Evolutionary conservation across 1,140 invertebrate species (phyloP), one percentile per base, ranked within the genome.

Genomic region (Eriocheir sinensis): DNA sequence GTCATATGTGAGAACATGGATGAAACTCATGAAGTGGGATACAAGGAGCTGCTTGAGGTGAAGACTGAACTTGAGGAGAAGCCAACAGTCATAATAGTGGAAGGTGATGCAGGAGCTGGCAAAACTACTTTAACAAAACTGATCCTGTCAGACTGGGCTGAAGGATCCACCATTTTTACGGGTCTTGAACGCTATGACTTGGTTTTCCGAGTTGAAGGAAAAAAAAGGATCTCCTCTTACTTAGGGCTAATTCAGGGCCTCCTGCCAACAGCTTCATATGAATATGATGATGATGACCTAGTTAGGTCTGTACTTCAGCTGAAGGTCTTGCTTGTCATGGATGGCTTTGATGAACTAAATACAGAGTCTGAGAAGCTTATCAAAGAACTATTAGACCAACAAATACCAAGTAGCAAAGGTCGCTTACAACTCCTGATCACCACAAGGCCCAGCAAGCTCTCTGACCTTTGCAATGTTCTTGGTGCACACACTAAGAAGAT

Each of bases 291-390:
- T 91, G 44, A 60, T 17, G 93, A 94, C 40, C 85, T 94, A 32
- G 3, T 60, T 36, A 32, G 32, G 0, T 94, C 89, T 83, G 72
- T 94, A 30, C 79, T 91, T n/a, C 27, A 90, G 27, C 72, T 86
- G 3, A 91, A 38, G 4, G 80, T 91, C 36, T 48, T 94, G 2
- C 89, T 94, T 27, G 85, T 94, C 38, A 30, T 94, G 38, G 93
- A 94, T 94, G 93, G 93, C 3, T 81, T 94, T 3, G 93, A 94
- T 91, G 93, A 94, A n/a, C 32, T 94, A 12, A 94, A 94, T 38
- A 32, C 34, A 60, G 80, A 41, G 30, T 94, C 93, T 40, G 30
- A n/a, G 36, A 36, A 83, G 38, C 36, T 94, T 21, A 53, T 94
- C 0, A 48, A 12, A 27, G 93, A 94, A 21, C 9, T 94, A 40